Percentiles rank a stretch among this genome's conserved stretches.
Conservation (phyloP, 2,113 vertebrate genomes). For the Anolis sagrei region DNA sequence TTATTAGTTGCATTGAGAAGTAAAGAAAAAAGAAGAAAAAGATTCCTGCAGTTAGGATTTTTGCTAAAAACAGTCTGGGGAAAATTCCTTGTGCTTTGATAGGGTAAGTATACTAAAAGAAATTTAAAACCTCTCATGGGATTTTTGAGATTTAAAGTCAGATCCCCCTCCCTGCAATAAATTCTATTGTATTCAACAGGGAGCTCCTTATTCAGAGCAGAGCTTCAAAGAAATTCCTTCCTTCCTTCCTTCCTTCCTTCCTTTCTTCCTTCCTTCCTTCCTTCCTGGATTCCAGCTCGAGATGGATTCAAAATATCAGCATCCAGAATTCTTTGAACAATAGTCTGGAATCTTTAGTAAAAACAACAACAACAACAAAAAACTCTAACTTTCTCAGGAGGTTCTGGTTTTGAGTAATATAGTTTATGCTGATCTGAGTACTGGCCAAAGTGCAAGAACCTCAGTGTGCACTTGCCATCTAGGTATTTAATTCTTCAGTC, state of each 20-base stretch:
- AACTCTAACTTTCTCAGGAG: no score
- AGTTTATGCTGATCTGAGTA: background rate
- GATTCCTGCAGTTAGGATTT: background rate
- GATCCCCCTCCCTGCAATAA: background rate
- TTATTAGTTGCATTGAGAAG: slow-evolving; percentile 41
- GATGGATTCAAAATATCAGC: no score
- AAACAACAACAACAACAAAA: no score
- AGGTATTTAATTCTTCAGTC: background rate
- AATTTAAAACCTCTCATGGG: slow-evolving; percentile 16
- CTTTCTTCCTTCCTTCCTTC: no score
- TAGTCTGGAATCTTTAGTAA: no score
- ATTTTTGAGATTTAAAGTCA: background rate
- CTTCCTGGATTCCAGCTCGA: no score
- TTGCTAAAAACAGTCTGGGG: slow-evolving; percentile 25
- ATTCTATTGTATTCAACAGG: background rate
- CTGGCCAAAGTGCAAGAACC: background rate
- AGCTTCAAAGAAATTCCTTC: no score
- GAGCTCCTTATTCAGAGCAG: background rate
- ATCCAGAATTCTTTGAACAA: no score
- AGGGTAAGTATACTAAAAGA: background rate
- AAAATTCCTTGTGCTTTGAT: background rate
- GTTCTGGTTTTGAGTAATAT: background rate
- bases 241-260: no score
- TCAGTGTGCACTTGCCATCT: background rate
- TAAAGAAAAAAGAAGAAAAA: slow-evolving; percentile 42